These are phyloP conservation scores for Dynastes tityus DNA, from an alignment of 2,888 invertebrate species.

Conservation along the genomic window DNA sequence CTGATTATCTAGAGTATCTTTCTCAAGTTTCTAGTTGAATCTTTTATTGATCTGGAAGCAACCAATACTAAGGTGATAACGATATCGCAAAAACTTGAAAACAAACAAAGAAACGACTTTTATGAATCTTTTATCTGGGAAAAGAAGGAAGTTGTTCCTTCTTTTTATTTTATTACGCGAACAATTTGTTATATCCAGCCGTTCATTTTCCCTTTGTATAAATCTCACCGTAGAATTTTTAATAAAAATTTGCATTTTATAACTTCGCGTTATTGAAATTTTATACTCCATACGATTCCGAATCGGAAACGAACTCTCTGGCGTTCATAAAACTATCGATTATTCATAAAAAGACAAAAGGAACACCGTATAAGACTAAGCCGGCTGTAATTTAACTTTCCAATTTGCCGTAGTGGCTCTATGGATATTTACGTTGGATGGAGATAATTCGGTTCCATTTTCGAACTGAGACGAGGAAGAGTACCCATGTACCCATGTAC, in stretches of 20 bases:
- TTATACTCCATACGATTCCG: conserved; percentile 45
- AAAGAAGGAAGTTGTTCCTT: conserved; percentile 13
- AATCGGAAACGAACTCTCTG: conserved; percentile 28
- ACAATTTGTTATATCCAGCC: conserved; percentile 41
- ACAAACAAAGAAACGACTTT: not conserved
- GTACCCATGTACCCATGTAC: too few relatives aligned
- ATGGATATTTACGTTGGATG: conserved; percentile 1
- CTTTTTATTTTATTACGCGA: conserved; percentile 38
- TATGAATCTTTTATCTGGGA: conserved; percentile 18
- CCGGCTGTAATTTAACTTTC: conserved; percentile 33
- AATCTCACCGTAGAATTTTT: conserved; percentile 49
- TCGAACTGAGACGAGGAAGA: conserved; percentile 4
- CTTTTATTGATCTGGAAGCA: not conserved
- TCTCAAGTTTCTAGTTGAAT: not conserved
- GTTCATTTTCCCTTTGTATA: conserved; percentile 47
- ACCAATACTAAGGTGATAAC: not conserved
- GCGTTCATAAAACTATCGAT: conserved; percentile 52
- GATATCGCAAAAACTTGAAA: not conserved
- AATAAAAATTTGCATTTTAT: conserved; percentile 54
- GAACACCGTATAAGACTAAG: conserved; percentile 24
- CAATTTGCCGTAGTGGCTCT: conserved; percentile 15
- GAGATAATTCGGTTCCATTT: conserved; percentile 23
- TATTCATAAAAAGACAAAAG: conserved; percentile 45
- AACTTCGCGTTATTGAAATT: conserved; percentile 53
- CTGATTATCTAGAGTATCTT: too few relatives aligned